A percentile compares a stretch with the other conserved stretches of the same genome.
Conservation (phyloP, 1,140 invertebrate species). For the Propsilocerus akamusi region DNA sequence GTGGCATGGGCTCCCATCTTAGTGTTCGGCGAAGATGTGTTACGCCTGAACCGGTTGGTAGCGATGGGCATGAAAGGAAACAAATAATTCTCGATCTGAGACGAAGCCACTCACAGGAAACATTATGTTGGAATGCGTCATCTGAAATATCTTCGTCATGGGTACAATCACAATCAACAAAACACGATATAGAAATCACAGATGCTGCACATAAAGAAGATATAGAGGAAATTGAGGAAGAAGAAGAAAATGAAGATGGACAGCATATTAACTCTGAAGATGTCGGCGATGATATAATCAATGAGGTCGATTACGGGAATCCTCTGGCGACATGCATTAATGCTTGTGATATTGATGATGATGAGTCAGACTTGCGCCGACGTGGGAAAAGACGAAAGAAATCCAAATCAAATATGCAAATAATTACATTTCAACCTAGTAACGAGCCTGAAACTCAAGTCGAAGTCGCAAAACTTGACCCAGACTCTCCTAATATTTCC, state of each 20-base stretch:
- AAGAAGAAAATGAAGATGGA: not conserved
- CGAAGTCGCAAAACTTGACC: constrained; percentile 13
- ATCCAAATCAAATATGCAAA: constrained; percentile 11
- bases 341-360: constrained; percentile 13
- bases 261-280: constrained; percentile 8
- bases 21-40: constrained; percentile 25
- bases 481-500: constrained; percentile 21
- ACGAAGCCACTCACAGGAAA: constrained; percentile 20
- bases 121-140: constrained; percentile 22
- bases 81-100: constrained; percentile 20
- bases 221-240: not conserved
- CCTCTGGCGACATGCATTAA: constrained; percentile 17
- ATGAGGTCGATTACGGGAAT: constrained; percentile 27
- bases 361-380: constrained; percentile 13
- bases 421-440: constrained; percentile 19
- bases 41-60: constrained; percentile 27
- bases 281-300: constrained; percentile 29
- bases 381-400: constrained; percentile 20
- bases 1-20: constrained; percentile 13
- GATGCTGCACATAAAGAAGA: not conserved
- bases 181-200: not conserved
- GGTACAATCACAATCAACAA: constrained; percentile 7
- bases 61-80: constrained; percentile 20
- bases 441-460: constrained; percentile 23
- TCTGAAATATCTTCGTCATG: constrained; percentile 13